Conservation (phyloP, 2,888 invertebrate species). For the Flexamia atlantica region DNA sequence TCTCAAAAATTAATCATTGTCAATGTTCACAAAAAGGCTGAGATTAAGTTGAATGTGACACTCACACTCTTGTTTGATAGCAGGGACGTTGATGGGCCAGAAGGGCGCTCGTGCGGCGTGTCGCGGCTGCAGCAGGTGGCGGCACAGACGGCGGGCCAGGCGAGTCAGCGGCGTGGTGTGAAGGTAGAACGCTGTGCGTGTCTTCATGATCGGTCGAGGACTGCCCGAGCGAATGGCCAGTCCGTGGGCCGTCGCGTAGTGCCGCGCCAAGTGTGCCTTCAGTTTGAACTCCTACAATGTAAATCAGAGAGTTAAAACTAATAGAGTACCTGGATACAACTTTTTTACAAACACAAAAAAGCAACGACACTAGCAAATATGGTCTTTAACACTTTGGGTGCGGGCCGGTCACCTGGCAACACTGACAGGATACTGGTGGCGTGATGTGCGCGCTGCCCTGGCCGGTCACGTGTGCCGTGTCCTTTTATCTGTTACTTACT, state of each 20-base stretch:
- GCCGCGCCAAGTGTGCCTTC: conserved; percentile 95
- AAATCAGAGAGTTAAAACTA: background rate
- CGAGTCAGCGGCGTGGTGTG: conserved; percentile 94
- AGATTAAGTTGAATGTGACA: conserved; percentile 67
- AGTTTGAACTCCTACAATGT: conserved; percentile 88
- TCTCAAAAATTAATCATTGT: no score
- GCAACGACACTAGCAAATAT: no score
- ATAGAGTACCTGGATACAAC: no score
- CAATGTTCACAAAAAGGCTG: no score
- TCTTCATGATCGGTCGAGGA: conserved; percentile 97
- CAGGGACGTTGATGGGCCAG: conserved; percentile 84
- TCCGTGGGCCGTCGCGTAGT: conserved; percentile 95
- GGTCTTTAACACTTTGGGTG: no score
- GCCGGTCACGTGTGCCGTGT: no score
- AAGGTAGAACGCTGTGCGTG: conserved; percentile 96
- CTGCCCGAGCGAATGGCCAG: conserved; percentile 85
- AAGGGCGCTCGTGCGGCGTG: conserved; percentile 94
- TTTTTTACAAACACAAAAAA: no score
- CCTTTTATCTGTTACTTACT: no score
- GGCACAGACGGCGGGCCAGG: conserved; percentile 91
- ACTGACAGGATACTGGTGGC: no score
- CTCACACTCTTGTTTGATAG: conserved; percentile 93
- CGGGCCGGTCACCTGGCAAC: no score
- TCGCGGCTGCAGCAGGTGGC: conserved; percentile 88
- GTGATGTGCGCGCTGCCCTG: no score